Evolutionary conservation across 2,888 invertebrate species (phyloP).

Genomic region (Melinaea menophilus): DNA sequence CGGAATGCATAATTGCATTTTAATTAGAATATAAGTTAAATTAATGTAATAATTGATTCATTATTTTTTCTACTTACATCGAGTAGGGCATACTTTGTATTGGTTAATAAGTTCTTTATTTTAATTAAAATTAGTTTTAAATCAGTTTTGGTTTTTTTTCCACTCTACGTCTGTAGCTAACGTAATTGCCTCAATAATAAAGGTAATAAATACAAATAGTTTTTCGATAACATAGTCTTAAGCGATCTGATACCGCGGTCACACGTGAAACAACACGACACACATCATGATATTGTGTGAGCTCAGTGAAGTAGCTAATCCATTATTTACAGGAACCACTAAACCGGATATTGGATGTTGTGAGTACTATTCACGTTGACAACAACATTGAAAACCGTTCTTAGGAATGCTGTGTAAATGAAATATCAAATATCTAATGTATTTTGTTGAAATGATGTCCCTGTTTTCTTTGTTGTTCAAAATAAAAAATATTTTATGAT

Average conservation of each 20-base stretch:
- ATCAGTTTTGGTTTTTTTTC: too few relatives aligned
- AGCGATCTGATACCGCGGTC: background rate
- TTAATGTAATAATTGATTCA: too few relatives aligned
- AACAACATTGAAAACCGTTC: background rate
- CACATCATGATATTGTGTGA: background rate
- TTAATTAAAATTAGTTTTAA: too few relatives aligned
- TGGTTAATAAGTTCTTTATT: too few relatives aligned
- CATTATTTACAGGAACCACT: constrained; percentile 16
- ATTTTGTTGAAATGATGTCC: too few relatives aligned
- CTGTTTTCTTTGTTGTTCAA: too few relatives aligned
- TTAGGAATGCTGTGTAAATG: background rate
- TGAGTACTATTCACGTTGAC: background rate
- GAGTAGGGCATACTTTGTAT: too few relatives aligned
- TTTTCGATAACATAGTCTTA: background rate
- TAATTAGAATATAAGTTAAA: too few relatives aligned
- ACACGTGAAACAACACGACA: background rate
- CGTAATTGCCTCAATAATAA: background rate
- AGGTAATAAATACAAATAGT: background rate
- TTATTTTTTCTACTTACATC: too few relatives aligned
- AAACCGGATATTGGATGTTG: constrained; percentile 10
- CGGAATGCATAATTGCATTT: too few relatives aligned
- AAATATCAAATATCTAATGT: background rate
- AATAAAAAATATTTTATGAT: too few relatives aligned
- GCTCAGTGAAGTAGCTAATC: constrained; percentile 7
- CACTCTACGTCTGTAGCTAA: too few relatives aligned